These are phyloP conservation scores for Gasterosteus aculeatus DNA, from an alignment of 2,113 vertebrate species.

Conservation along the genomic window DNA sequence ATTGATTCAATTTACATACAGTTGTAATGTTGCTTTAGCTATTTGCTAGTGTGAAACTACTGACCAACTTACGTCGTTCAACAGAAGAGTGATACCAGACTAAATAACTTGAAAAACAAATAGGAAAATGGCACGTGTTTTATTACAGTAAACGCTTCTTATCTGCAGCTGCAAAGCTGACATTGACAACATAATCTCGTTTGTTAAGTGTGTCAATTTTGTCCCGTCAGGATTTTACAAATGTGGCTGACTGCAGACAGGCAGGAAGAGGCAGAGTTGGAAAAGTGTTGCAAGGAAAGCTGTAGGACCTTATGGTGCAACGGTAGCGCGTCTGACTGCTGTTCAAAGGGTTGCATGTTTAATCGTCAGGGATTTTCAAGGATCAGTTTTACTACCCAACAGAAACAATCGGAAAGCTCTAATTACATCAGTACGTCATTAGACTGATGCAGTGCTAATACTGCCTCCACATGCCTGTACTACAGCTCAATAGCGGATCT, in stretches of 20 bases:
- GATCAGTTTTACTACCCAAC: not conserved
- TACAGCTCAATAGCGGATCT: not conserved
- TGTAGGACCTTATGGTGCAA: conserved; percentile 17
- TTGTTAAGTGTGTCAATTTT: not conserved
- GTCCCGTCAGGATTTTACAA: not conserved
- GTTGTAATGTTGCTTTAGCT: not conserved
- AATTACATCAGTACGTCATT: not conserved
- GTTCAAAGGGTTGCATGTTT: conserved; percentile 45
- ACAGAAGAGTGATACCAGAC: not conserved
- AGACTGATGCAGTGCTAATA: not conserved
- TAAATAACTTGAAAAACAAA: not conserved
- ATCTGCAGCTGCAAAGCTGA: not conserved
- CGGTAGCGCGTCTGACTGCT: conserved; percentile 32
- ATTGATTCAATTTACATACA: too few relatives aligned
- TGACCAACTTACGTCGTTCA: not conserved
- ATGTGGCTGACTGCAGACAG: not conserved
- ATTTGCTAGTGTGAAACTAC: not conserved
- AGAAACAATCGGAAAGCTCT: not conserved
- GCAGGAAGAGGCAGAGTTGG: not conserved
- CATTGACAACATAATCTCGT: not conserved
- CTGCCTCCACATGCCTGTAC: not conserved
- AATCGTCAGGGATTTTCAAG: not conserved
- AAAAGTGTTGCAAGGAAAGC: fast-evolving
- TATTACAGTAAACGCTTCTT: not conserved
- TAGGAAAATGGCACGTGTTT: not conserved